Base-by-base conservation (phyloP, 2,888 invertebrate species). In the Idaea aversata region DNA sequence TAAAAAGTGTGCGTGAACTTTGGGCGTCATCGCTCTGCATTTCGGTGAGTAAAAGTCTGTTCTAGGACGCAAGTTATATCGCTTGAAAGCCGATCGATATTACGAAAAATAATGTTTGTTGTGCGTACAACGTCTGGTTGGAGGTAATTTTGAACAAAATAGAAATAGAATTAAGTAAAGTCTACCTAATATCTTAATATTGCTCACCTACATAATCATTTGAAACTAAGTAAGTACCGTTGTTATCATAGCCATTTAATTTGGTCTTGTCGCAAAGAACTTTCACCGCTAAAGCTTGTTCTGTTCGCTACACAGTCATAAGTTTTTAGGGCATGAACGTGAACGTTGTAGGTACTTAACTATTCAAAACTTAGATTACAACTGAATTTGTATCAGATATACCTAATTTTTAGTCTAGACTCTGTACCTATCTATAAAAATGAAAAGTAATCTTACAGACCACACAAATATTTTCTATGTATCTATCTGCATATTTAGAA, bases 81-180 rank as follows among this genome's bases (percentile, higher is more conserved):
- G 47, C 47, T 77, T 78, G 83, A 82, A 78, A 84, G 77, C 80
- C 88, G 90, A 91, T 91, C 91, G 88, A 91, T 91, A 90, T 75
- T 84, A 38, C 61, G 58, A 66, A 70, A 85, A 72, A 86, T 47
- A 65, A 61, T 66, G 70, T 65, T 72, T 61, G 62, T 35, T 64
- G 72, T 64, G 59, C 63, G n/a, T 62, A 61, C 13, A 38, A 65
- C 25, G 68, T 75, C 47, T 6, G 47, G 47, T 47, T 47, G 47
- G 2, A 47, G 47, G 10, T 47, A 47, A 13, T 47, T 61, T 34
- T 63, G 59, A 67, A 38, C 47, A 66, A 36, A 57, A 62, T 63
- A 25, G 25, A 25, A 25, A 25, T 25, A 25, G 25, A 25, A 25
- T 25, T 1, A 25, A 25, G 3, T 25, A 25, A 25, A 25, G 2